A percentile compares a stretch with the other conserved stretches of the same genome.
phyloP scores from a whole-genome alignment of 2,797 vertebrate genomes.

The Cynodonichthys magdalenae region DNA sequence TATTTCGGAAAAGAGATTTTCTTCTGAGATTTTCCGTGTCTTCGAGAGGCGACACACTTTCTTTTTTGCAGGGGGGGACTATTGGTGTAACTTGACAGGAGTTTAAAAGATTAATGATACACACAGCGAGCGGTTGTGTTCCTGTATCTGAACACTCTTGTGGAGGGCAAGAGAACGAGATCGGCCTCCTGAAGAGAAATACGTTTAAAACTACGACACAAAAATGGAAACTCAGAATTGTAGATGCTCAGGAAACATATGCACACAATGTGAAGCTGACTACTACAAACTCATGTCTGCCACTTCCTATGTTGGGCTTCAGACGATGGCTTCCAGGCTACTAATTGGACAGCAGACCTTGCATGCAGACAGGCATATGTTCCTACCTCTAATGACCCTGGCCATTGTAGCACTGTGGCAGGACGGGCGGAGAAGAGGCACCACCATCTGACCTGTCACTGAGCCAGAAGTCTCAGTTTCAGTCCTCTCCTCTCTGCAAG shows the following conservation, averaged over 20 bases:
- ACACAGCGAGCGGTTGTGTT: constrained; percentile 41
- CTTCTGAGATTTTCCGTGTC: constrained; percentile 53
- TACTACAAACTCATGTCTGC: constrained; percentile 18
- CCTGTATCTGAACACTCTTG: constrained; percentile 31
- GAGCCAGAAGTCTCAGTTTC: too few relatives aligned
- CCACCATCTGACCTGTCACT: constrained; percentile 61
- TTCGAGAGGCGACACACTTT: constrained; percentile 63
- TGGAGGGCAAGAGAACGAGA: constrained; percentile 31
- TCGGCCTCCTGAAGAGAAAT: constrained; percentile 3
- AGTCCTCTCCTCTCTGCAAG: constrained; percentile 41
- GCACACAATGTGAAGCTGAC: constrained; percentile 43
- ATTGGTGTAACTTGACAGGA: constrained; percentile 68
- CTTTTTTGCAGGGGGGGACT: constrained; percentile 56
- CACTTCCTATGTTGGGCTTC: constrained; percentile 48
- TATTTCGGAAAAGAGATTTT: constrained; percentile 63
- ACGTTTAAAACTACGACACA: constrained; percentile 34
- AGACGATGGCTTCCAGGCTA: constrained; percentile 51
- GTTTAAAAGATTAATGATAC: constrained; percentile 77
- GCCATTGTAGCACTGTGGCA: constrained; percentile 46
- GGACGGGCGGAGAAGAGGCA: constrained; percentile 41
- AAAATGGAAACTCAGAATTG: constrained; percentile 33
- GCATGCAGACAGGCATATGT: constrained; percentile 72
- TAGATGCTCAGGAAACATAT: constrained; percentile 34
- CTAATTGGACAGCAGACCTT: constrained; percentile 73
- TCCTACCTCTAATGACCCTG: constrained; percentile 72